phyloP scores from a whole-genome alignment of 2,888 invertebrate genomes.

The Ethmia dodecea region DNA sequence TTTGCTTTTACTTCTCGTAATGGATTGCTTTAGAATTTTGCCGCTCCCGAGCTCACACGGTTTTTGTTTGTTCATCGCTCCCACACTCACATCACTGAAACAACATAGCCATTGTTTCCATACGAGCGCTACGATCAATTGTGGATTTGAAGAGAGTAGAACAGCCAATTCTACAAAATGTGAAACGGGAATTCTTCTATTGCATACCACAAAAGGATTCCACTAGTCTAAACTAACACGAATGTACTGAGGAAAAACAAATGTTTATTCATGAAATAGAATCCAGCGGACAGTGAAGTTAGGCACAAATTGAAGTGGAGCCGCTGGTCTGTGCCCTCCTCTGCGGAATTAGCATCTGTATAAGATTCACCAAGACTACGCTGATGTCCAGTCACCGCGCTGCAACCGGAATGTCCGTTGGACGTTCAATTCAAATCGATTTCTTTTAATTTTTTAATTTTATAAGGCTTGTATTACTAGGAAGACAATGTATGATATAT shows the following conservation, averaged over 20 bases:
- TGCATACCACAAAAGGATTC: too few relatives aligned
- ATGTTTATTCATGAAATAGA: conserved; percentile 49
- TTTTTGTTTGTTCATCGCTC: conserved; percentile 1
- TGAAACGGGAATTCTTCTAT: too few relatives aligned
- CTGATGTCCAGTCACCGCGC: conserved; percentile 19
- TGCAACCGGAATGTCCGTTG: background rate
- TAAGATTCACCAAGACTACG: conserved; percentile 21
- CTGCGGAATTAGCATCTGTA: conserved; percentile 15
- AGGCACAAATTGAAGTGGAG: conserved; percentile 39
- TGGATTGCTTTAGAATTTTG: conserved; percentile 37
- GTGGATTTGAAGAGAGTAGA: too few relatives aligned
- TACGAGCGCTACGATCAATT: background rate
- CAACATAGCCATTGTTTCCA: conserved; percentile 1
- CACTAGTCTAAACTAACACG: too few relatives aligned
- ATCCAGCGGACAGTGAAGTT: conserved; percentile 32
- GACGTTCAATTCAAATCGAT: too few relatives aligned
- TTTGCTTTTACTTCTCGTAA: conserved; percentile 36
- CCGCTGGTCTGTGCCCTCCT: conserved; percentile 4
- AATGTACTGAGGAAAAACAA: conserved; percentile 21
- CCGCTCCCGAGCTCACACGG: background rate
- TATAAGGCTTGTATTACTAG: too few relatives aligned
- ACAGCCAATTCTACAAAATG: too few relatives aligned
- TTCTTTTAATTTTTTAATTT: too few relatives aligned
- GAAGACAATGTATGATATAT: too few relatives aligned
- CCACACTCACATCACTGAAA: background rate